These are phyloP conservation scores for Tetragnatha versicolor DNA, from an alignment of 1,140 invertebrate genomes.

Conservation along the genomic window DNA sequence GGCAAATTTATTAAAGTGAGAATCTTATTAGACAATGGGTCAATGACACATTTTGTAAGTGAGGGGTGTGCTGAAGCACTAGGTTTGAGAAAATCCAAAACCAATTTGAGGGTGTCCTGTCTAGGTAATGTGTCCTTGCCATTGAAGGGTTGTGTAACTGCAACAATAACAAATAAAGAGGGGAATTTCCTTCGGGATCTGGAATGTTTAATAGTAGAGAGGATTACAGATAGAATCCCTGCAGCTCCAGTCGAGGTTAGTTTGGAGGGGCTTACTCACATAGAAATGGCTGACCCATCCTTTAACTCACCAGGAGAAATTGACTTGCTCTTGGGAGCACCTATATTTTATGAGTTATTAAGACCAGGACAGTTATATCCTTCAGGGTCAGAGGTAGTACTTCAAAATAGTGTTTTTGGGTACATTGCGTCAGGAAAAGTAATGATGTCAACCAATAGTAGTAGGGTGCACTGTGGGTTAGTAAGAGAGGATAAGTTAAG, in stretches of 20 bases:
- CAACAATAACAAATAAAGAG: slow-evolving; percentile 6
- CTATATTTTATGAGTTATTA: too few relatives aligned
- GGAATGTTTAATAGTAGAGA: neutral
- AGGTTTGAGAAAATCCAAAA: neutral
- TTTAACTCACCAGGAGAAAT: too few relatives aligned
- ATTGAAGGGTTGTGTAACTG: neutral
- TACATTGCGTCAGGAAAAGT: neutral
- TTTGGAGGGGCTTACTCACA: neutral
- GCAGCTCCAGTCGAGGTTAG: neutral
- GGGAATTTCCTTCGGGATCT: neutral
- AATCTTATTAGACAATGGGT: neutral
- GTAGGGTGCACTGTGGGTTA: neutral
- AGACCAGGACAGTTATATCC: neutral
- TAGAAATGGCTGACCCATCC: neutral
- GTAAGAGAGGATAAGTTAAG: neutral
- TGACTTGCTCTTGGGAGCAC: too few relatives aligned
- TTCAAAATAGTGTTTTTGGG: neutral
- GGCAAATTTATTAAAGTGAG: neutral
- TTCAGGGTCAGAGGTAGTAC: neutral
- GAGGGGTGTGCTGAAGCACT: neutral
- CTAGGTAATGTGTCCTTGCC: neutral
- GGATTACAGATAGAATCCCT: neutral
- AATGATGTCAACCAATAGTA: neutral
- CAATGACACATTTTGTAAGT: neutral
- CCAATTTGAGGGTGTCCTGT: neutral